Evolutionary conservation across 2,797 vertebrate species (phyloP), one percentile per base, ranked within the genome.

Genomic region (Megaceryle alcyon): DNA sequence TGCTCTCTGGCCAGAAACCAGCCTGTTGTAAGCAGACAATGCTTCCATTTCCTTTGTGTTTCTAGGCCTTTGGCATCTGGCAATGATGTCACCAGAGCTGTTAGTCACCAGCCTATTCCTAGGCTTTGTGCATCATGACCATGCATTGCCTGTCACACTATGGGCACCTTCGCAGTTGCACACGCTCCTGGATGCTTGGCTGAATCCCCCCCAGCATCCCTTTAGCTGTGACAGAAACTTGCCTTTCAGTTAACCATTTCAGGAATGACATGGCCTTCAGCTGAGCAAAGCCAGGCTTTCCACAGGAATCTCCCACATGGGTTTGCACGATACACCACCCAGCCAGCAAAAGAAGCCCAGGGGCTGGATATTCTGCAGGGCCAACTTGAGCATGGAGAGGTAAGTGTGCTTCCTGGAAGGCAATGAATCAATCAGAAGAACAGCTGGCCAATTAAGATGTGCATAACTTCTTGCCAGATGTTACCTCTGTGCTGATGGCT

Each of bases 371-470:
- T 86, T 84, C 88, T 73, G 56, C 20, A 10, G 41, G 75, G n/a
- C 70, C 71, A 93, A 35, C 31, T 21, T 82, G 70, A 56, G 73
- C 75, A 82, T 0, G 0, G 63, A 76, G 59, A 92, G 86, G 92
- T 88, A 72, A 88, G 39, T 70, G 31, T 79, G 80, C 63, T 84
- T 82, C 56, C 81, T 93, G 71, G 57, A 90, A 94, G 78, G 93
- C 90, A 94, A 86, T 96, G 93, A 95, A 96, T 97, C 96, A 97
- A 95, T 93, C 90, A 90, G 66, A 85, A 66, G 56, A 96, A 82
- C 96, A 97, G 95, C 94, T 96, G 96, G 95, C 75, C 94, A 77
- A 96, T 96, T 95, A 96, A 86, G 56, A 88, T 44, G 71, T 93
- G 75, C 70, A 37, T 79, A 96, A 86, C 96, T 95, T 94, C 81